Percentiles rank a stretch among this genome's conserved stretches.
Conservation (phyloP, 2,888 invertebrate genomes). For the Brenthis hecate region DNA sequence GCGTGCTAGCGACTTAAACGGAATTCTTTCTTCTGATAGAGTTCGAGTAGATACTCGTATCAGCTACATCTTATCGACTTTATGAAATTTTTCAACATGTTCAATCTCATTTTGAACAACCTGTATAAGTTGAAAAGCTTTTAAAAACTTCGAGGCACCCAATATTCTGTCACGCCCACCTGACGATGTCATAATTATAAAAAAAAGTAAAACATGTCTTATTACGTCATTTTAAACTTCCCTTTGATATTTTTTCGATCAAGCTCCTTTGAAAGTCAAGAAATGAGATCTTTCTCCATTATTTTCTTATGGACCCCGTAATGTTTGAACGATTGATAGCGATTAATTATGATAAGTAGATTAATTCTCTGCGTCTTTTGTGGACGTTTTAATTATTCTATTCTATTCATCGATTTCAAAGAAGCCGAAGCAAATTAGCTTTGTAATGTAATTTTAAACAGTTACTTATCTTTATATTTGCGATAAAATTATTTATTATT, state of each 20-base stretch:
- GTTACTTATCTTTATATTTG: no score
- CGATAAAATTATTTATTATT: no score
- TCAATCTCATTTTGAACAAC: conserved; percentile 24
- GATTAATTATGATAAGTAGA: conserved; percentile 55
- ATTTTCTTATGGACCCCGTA: conserved; percentile 61
- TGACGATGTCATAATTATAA: conserved; percentile 70
- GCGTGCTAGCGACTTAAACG: background rate
- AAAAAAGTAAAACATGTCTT: conserved; percentile 59
- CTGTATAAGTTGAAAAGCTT: conserved; percentile 45
- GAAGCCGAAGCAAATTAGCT: conserved; percentile 5
- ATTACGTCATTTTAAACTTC: conserved; percentile 59
- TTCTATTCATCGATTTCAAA: conserved; percentile 33
- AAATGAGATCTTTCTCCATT: conserved; percentile 66
- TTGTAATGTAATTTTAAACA: conserved; percentile 4
- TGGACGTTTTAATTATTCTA: conserved; percentile 39
- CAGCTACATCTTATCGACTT: background rate
- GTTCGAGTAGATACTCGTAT: background rate
- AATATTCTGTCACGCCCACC: conserved; percentile 65
- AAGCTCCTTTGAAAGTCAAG: conserved; percentile 66
- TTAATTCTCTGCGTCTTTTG: conserved; percentile 38
- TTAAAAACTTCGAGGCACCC: conserved; percentile 54
- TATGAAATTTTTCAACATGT: conserved; percentile 6
- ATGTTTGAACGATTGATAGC: conserved; percentile 50
- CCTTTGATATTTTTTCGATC: conserved; percentile 74
- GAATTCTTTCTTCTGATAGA: background rate